Evolutionary conservation across 2,888 invertebrate genomes (phyloP), one percentile per base, ranked within the genome.

Genomic region (Gymnoscelis rufifasciata): DNA sequence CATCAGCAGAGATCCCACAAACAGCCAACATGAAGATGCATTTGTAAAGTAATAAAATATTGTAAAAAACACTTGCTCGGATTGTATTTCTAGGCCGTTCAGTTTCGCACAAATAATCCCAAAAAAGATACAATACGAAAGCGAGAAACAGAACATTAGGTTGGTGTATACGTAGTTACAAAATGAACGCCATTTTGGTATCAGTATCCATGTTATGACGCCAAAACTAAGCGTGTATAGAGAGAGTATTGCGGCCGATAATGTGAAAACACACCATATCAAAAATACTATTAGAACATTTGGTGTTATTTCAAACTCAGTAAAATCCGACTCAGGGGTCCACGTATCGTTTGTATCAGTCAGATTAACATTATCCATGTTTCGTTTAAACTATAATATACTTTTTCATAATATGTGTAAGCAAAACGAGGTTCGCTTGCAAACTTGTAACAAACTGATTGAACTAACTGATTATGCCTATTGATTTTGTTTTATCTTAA

Each of bases 11-110:
- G 50, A 48, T 4, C 47, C 23, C 3, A 57, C 41, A 0, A 52
- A 30, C 8, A 57, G 27, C 57, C 57, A 57, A 15, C 48, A 44
- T 5, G 48, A 54, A 5, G 47, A 50, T 0, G 51, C 39, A n/a
- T 45, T 40, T 7, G 43, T 26, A 8, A 48, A 43, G 30, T 43
- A 48, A 38, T 39, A 43, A 2, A 47, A 11, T 6, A 29, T 1
- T n/a, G 33, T 3, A 27, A 4, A 33, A 11, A 28, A 2, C n/a
- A 3, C 3, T 15, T 19, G 19, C 5, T 19, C 19, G n/a, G n/a
- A n/a, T n/a, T 19, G 19, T 19, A n/a, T 14, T n/a, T 38, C 38
- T n/a, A 4, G 7, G 8, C 14, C n/a, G 7, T 13, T 28, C 5
- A 7, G 5, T 1, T 3, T 11, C 12, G 10, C 6, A n/a, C 29